These are phyloP conservation scores for Champsocephalus esox DNA, from an alignment of 2,797 vertebrate genomes.

Conservation along the genomic window DNA sequence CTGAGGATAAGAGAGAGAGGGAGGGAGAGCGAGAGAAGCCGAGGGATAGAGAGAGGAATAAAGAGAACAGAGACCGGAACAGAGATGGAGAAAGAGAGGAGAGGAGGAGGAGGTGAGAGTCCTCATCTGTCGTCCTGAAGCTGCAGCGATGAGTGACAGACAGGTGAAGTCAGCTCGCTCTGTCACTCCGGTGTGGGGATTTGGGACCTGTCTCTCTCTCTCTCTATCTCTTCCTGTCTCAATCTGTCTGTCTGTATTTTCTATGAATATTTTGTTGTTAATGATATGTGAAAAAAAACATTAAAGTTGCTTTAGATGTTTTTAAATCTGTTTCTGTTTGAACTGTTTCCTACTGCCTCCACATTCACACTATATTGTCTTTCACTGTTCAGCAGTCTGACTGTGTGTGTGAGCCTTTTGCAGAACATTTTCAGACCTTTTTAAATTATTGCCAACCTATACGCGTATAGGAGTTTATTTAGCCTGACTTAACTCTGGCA, in stretches of 20 bases:
- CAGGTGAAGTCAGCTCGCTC: conserved; percentile 6
- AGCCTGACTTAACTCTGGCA: too few species aligned
- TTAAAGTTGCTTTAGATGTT: conserved; percentile 61
- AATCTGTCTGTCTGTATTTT: conserved; percentile 40
- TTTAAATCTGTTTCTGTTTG: conserved; percentile 37
- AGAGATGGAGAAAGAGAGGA: conserved; percentile 62
- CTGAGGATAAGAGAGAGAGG: conserved; percentile 67
- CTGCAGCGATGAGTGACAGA: conserved; percentile 37
- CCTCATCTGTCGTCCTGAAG: neutral
- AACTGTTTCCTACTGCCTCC: neutral
- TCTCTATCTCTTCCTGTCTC: neutral
- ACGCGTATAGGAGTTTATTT: too few species aligned
- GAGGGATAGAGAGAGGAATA: conserved; percentile 64
- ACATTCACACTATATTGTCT: neutral
- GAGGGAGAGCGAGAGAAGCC: conserved; percentile 66
- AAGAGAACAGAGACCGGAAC: conserved; percentile 75
- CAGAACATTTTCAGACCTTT: too few species aligned
- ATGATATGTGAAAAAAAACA: conserved; percentile 45
- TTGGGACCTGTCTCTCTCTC: conserved; percentile 17
- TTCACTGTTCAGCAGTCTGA: neutral
- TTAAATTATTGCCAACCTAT: too few species aligned
- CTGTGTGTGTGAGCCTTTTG: too few species aligned
- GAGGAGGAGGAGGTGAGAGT: conserved; percentile 61
- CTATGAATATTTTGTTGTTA: conserved; percentile 50
- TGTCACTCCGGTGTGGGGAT: conserved; percentile 21